Base-by-base conservation (phyloP, 2,113 vertebrate species). In the Eretmochelys imbricata region DNA sequence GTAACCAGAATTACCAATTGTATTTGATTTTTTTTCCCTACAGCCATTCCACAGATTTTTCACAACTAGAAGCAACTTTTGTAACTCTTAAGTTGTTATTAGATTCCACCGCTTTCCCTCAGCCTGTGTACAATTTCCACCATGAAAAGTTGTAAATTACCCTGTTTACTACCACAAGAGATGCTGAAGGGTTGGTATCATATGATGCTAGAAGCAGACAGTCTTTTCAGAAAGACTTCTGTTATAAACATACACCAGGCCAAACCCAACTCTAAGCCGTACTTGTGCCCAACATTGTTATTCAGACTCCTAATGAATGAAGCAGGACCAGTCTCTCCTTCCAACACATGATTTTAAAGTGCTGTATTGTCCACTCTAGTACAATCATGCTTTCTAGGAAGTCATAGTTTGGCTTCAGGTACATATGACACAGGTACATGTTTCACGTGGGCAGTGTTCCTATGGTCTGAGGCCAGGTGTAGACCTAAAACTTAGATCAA, bases 91-190 rank as follows among this genome's bases (percentile, higher is more conserved):
- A 0, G 0, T 3, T 12, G 17, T 12, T 84, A 80, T 19, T 55
- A 80, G 93, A 72, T n/a, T 80, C 9, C 49, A 35, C 9, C 20
- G 78, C 76, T 92, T 49, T 49, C 3, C 24, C 75, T 3, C 11
- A 85, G 51, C 31, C 54, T 83, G 49, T 14, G 31, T 38, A 4
- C 13, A 27, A 78, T 79, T 89, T 69, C 50, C 46, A 42, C 14
- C 78, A 65, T 0, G 0, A 76, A 79, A 84, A 1, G 1, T 14
- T 19, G 42, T 3, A 48, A 54, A 11, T 8, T 83, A 29, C 42
- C 12, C 75, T 78, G 13, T 76, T 78, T 78, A 78, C 75, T 27
- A 48, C 42, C 25, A 10, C 8, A 2, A 38, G n/a, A 38, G 19
- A 38, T 72, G 35, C n/a, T 38, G 46, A 88, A 50, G 54, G 16